Evolutionary conservation across 2,888 invertebrate genomes (phyloP).

Genomic region (Mesochorus sp.): DNA sequence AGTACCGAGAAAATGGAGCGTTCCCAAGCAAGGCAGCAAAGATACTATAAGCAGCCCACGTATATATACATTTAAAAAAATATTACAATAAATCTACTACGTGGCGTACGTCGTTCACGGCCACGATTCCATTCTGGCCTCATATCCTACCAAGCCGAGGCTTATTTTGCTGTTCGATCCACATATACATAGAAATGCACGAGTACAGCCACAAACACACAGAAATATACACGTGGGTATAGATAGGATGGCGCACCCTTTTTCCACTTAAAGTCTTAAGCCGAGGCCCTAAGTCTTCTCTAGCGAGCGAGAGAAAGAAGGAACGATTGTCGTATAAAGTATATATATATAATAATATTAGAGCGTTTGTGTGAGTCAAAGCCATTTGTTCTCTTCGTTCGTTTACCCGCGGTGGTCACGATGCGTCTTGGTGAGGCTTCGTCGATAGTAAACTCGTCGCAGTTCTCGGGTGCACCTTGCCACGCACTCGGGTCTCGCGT

Average conservation of each 20-base stretch:
- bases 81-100: conserved; percentile 41
- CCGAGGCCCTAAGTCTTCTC: conserved; percentile 44
- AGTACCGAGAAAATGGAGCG: conserved; percentile 46
- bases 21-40: conserved; percentile 24
- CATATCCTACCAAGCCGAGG: conserved; percentile 35
- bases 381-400: conserved; percentile 45
- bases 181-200: background rate
- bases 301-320: conserved; percentile 27
- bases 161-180: conserved; percentile 14
- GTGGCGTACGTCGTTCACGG: conserved; percentile 50
- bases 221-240: background rate
- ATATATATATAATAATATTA: too few species aligned
- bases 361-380: conserved; percentile 6
- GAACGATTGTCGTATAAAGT: conserved; percentile 29
- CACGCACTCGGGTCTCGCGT: conserved; percentile 32
- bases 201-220: background rate
- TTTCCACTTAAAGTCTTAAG: conserved; percentile 53
- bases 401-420: conserved; percentile 35
- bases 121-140: conserved; percentile 44
- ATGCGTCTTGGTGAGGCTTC: conserved; percentile 60
- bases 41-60: too few species aligned
- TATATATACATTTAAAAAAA: too few species aligned
- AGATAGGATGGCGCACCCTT: conserved; percentile 42
- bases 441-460: conserved; percentile 48
- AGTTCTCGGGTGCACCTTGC: conserved; percentile 57